These are phyloP conservation scores for Zaprionus inermis DNA, from an alignment of 1,140 invertebrate genomes.

Conservation along the genomic window DNA sequence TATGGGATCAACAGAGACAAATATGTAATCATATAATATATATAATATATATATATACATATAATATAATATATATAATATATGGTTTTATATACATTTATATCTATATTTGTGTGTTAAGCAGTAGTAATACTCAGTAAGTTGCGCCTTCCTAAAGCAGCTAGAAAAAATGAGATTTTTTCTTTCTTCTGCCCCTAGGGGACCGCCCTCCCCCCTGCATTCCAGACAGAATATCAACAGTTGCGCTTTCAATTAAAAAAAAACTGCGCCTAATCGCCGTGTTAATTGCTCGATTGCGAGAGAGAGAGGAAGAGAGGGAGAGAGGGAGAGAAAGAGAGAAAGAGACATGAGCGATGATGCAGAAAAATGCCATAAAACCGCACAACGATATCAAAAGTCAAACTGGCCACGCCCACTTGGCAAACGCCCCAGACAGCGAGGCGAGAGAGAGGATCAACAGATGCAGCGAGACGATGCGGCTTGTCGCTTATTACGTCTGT, in stretches of 20 bases:
- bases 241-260: conserved; percentile 63
- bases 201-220: not conserved
- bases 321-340: not conserved
- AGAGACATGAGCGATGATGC: not conserved
- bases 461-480: conserved; percentile 60
- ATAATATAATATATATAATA: no score
- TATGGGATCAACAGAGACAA: not conserved
- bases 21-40: not conserved
- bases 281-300: conserved; percentile 57
- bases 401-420: conserved; percentile 59
- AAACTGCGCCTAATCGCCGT: conserved; percentile 56
- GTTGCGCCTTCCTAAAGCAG: no score
- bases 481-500: not conserved
- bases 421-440: not conserved
- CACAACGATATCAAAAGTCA: conserved; percentile 51
- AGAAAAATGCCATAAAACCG: conserved; percentile 52
- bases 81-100: no score
- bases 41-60: no score
- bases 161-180: no score
- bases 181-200: no score
- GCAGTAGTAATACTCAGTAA: no score
- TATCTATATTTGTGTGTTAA: no score
- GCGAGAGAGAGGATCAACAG: conserved; percentile 50
- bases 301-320: not conserved
- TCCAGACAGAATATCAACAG: conserved; percentile 51